Conservation (phyloP, 2,113 vertebrate genomes). For the Gobiocypris rarus region DNA sequence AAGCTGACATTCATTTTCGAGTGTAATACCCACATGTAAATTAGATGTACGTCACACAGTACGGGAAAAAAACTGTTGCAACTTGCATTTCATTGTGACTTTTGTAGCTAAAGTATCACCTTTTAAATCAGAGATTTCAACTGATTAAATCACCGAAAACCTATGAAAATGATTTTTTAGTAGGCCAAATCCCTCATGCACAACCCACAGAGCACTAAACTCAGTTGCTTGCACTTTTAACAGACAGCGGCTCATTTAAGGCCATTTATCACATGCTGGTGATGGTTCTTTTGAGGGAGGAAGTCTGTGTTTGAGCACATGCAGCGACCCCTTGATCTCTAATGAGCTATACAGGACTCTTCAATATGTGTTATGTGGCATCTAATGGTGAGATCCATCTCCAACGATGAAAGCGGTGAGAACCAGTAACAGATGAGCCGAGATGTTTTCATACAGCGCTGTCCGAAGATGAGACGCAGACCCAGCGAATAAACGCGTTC, state of each 20-base stretch:
- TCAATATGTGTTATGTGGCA: neutral
- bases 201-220: neutral
- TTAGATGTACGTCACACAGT: neutral
- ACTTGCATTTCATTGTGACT: neutral
- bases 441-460: neutral
- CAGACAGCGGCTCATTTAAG: neutral
- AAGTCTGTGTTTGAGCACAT: conserved; percentile 2
- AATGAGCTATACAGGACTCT: conserved; percentile 21
- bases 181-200: neutral
- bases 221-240: neutral
- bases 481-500: conserved; percentile 3
- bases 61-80: neutral
- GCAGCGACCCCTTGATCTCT: conserved; percentile 12
- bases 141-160: neutral
- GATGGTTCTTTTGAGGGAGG: neutral
- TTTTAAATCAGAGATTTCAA: neutral
- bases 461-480: conserved; percentile 13
- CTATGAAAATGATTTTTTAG: neutral
- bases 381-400: conserved; percentile 13
- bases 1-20: neutral
- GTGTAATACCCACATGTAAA: neutral
- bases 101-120: neutral
- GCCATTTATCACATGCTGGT: neutral
- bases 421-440: conserved; percentile 39
- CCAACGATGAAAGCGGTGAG: conserved; percentile 21